Base-by-base conservation (phyloP, 2,113 vertebrate species). In the Camelus bactrianus region DNA sequence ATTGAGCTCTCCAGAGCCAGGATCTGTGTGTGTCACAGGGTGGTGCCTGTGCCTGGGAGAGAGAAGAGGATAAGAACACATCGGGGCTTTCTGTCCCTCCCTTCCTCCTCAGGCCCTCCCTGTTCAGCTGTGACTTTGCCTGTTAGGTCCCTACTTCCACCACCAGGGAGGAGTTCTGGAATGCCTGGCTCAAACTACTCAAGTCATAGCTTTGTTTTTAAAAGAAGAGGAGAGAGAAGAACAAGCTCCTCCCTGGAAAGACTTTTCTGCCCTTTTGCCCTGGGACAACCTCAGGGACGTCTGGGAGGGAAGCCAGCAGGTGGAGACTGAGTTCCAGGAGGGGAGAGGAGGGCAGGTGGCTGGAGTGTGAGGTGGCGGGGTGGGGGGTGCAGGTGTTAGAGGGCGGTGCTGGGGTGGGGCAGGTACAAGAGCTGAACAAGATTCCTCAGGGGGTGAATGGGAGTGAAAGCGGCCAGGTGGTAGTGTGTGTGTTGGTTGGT, bases 21-120 rank as follows among this genome's bases (percentile, higher is more conserved):
- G 14, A 70, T 38, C 52, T 0, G 0, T 2, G 22, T 52, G 56
- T 52, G 13, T 22, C 20, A 28, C 10, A 30, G n/a, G 6, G 30
- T 19, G 76, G 24, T 48, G 11, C 12, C 16, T 30, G 54, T 17
- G 14, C 42, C 24, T n/a, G 15, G 3, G 8, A 30, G 69, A 24
- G 30, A 38, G 6, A 17, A 32, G 67, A 6, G 58, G 15, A 50
- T 11, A n/a, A 17, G 5, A 35, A 48, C 30, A 16, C 14, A 19
- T 16, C 1, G 1, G 42, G 70, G n/a, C 10, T 46, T 28, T 65
- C 77, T 46, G 81, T n/a, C 17, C 64, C n/a, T 54, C 20, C 50
- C 32, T 15, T 16, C 75, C 70, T 72, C 77, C 73, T 14, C 12
- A 16, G n/a, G 42, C 46, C n/a, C 10, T 17, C 38, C 62, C 22